These are phyloP conservation scores for Sylvia atricapilla DNA, from an alignment of 2,113 vertebrate genomes.

Conservation along the genomic window DNA sequence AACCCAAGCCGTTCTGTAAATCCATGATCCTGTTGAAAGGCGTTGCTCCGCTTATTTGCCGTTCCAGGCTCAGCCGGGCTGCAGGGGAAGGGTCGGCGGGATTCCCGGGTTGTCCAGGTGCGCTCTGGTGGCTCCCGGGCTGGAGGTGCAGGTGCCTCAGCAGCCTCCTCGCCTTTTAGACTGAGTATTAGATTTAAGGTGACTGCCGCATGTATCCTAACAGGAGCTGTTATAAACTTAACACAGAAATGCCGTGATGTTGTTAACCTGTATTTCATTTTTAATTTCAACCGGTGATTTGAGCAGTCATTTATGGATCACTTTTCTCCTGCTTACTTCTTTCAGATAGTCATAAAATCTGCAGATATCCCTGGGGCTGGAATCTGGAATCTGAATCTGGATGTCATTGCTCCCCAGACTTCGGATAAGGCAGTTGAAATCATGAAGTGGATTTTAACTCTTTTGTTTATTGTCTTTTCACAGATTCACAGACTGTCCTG, in stretches of 20 bases:
- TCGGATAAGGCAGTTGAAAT: not conserved
- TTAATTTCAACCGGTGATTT: not conserved
- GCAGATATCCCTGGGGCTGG: accelerated
- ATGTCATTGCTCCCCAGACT: not conserved
- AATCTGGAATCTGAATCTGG: not conserved
- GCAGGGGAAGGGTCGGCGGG: accelerated
- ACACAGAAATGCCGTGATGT: accelerated
- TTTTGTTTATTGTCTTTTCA: not conserved
- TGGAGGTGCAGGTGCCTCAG: accelerated
- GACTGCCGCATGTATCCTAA: accelerated
- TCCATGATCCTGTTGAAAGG: too few species aligned
- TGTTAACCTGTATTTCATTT: accelerated
- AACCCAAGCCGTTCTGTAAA: not conserved
- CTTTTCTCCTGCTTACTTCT: not conserved
- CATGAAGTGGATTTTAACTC: not conserved
- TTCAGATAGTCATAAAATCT: not conserved
- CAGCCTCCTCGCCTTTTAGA: not conserved
- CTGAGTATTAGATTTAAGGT: accelerated
- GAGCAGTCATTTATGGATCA: accelerated
- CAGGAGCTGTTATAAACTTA: not conserved
- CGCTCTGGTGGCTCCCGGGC: accelerated
- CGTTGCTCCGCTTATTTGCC: not conserved
- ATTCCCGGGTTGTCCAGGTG: accelerated
- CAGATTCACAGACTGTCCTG: not conserved
- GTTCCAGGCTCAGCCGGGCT: accelerated